Conservation (phyloP, 92 coral and sea anemone genomes). For the Siderastrea siderea region DNA sequence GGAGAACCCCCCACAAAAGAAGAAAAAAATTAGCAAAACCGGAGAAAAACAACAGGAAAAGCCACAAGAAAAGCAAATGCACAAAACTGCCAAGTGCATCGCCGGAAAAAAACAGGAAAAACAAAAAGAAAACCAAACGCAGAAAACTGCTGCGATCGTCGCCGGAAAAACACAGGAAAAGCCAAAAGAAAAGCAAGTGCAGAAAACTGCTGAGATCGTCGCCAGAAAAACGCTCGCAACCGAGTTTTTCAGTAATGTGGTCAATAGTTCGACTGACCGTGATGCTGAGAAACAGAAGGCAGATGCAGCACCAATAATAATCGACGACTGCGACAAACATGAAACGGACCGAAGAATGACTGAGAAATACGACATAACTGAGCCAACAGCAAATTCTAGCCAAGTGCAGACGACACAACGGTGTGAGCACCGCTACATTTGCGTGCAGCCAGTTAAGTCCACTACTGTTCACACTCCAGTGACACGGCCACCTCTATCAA, state of each 20-base stretch:
- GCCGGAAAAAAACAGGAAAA: neutral
- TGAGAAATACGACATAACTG: too few relatives aligned
- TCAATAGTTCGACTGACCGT: neutral
- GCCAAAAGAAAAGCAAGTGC: neutral
- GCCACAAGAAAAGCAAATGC: neutral
- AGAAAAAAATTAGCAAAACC: neutral
- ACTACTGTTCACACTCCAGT: too few relatives aligned
- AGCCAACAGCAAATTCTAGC: too few relatives aligned
- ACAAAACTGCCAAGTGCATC: too few relatives aligned
- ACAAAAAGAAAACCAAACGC: neutral
- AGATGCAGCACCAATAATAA: too few relatives aligned
- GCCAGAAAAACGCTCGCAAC: slow-evolving; percentile 2
- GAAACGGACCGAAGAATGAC: too few relatives aligned
- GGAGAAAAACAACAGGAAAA: neutral
- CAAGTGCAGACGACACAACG: too few relatives aligned
- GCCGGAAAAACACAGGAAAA: neutral
- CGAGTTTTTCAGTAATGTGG: neutral
- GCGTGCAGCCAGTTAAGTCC: too few relatives aligned
- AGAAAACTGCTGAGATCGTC: slow-evolving; percentile 12
- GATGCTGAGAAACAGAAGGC: too few relatives aligned
- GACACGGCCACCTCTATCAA: too few relatives aligned
- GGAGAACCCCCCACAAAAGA: neutral
- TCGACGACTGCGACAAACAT: too few relatives aligned
- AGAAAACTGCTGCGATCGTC: slow-evolving; percentile 11
- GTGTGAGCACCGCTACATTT: too few relatives aligned